Conservation (phyloP, 1,140 invertebrate genomes). For the Amyelois transitella region DNA sequence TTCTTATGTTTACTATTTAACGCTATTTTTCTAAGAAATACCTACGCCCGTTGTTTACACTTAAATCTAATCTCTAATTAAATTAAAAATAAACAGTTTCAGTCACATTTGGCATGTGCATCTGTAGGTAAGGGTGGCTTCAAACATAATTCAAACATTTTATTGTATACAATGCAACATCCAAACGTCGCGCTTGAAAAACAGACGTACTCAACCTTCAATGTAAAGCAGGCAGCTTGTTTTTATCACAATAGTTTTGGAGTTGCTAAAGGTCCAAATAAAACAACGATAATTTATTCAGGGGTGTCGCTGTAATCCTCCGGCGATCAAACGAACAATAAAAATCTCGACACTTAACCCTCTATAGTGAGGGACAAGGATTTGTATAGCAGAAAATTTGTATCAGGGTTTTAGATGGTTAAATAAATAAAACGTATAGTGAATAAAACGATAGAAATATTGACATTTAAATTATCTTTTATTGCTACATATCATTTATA, state of each 20-base stretch:
- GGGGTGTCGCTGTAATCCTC: slow-evolving; percentile 43
- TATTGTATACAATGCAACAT: neutral
- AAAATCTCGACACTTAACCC: slow-evolving; percentile 50
- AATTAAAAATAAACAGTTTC: slow-evolving; percentile 10
- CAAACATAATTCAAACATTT: neutral
- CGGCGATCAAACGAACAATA: slow-evolving; percentile 54
- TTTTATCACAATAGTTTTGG: neutral
- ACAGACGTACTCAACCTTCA: neutral
- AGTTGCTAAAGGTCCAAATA: slow-evolving; percentile 30
- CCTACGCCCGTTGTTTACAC: no score
- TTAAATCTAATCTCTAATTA: slow-evolving; percentile 13
- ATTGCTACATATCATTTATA: no score
- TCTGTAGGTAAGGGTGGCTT: neutral
- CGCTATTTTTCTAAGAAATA: no score
- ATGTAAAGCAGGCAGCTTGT: neutral
- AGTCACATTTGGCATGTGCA: neutral
- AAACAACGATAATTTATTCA: slow-evolving; percentile 61
- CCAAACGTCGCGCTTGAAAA: neutral
- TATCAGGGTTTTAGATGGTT: neutral
- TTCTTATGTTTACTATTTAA: no score
- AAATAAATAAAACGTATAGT: neutral
- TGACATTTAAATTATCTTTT: no score
- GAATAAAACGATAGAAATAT: neutral
- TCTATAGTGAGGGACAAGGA: slow-evolving; percentile 2
- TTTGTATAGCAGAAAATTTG: neutral